These are phyloP conservation scores for Magallana gigas DNA, from an alignment of 1,140 invertebrate species.

Conservation along the genomic window DNA sequence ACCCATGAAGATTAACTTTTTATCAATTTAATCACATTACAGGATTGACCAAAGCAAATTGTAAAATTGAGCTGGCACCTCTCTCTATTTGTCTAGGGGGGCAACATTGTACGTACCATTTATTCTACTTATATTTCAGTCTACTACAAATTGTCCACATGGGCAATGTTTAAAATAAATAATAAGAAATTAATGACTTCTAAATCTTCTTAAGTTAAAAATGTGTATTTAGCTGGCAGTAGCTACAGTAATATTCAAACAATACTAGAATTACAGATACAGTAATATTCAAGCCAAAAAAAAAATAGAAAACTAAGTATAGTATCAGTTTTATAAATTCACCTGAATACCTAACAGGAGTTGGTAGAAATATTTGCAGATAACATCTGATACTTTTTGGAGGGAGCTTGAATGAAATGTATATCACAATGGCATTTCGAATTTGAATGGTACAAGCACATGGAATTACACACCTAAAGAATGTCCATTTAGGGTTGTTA, in stretches of 20 bases:
- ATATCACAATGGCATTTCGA: not conserved
- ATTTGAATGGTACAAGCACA: constrained; percentile 10
- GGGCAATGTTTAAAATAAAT: constrained; percentile 7
- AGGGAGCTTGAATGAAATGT: constrained; percentile 11
- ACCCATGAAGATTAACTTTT: constrained; percentile 9
- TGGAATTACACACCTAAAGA: constrained; percentile 23
- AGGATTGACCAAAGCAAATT: constrained; percentile 10
- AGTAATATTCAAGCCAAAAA: not conserved
- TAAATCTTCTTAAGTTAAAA: not conserved
- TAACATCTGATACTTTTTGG: not conserved
- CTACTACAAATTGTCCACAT: not conserved
- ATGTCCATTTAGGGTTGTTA: constrained; percentile 15
- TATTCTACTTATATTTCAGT: not conserved
- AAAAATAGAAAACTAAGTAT: too few species aligned
- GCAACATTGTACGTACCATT: not conserved
- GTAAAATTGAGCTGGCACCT: not conserved
- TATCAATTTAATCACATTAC: constrained; percentile 34
- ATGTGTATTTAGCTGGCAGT: not conserved
- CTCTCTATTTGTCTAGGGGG: not conserved
- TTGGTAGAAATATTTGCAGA: not conserved
- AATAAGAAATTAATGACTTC: not conserved
- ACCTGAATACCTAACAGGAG: not conserved
- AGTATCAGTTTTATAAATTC: not conserved
- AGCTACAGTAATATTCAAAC: not conserved
- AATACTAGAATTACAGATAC: not conserved